These are phyloP conservation scores for Sycophaga agraensis DNA, from an alignment of 1,140 invertebrate genomes.

Conservation along the genomic window DNA sequence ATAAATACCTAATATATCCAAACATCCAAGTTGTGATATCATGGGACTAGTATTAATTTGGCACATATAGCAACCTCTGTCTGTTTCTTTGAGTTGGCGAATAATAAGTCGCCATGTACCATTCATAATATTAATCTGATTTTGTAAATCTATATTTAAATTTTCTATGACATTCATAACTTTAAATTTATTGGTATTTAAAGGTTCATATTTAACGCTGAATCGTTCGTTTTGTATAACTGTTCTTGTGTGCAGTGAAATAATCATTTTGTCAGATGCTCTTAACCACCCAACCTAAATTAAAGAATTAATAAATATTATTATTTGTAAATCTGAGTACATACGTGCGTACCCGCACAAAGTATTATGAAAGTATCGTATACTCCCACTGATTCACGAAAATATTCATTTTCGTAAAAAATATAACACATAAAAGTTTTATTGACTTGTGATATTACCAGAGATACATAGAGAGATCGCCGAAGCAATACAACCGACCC, in stretches of 20 bases:
- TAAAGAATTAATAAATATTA: constrained; percentile 27
- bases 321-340: too few species aligned
- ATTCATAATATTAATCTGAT: constrained; percentile 51
- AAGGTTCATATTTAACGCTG: constrained; percentile 75
- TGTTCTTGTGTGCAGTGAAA: constrained; percentile 80
- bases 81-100: constrained; percentile 64
- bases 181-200: constrained; percentile 51
- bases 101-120: constrained; percentile 69
- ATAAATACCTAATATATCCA: constrained; percentile 75
- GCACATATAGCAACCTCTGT: constrained; percentile 68
- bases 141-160: constrained; percentile 39
- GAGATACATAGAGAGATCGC: too few species aligned
- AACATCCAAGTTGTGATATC: constrained; percentile 68
- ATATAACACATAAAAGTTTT: too few species aligned
- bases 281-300: constrained; percentile 89
- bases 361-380: too few species aligned
- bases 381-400: too few species aligned
- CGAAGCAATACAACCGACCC: too few species aligned
- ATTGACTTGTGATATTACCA: too few species aligned
- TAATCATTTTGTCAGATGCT: constrained; percentile 84
- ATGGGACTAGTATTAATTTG: constrained; percentile 73
- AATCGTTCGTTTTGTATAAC: constrained; percentile 87
- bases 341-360: too few species aligned
- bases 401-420: too few species aligned
- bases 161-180: constrained; percentile 71